Percentiles rank a stretch among this genome's conserved stretches.
Evolutionary conservation across 2,113 vertebrate species (phyloP).

Genomic region (Ancistrus triradiatus): DNA sequence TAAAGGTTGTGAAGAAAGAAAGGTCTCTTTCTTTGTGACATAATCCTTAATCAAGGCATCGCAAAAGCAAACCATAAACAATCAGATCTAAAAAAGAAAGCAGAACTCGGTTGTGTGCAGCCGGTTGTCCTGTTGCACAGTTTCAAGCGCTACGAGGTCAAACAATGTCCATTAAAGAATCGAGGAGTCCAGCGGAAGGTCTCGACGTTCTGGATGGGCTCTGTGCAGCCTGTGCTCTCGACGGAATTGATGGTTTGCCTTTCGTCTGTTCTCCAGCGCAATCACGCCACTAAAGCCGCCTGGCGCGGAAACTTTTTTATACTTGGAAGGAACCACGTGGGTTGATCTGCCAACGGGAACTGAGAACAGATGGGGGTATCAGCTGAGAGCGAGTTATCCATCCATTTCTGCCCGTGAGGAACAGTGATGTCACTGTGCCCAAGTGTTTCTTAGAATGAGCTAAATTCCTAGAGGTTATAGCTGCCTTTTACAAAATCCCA

Average conservation of each 20-base stretch:
- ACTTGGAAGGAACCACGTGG: conserved; percentile 82
- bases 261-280: conserved; percentile 51
- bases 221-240: conserved; percentile 40
- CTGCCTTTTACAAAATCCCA: too few species aligned
- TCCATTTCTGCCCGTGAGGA: neutral
- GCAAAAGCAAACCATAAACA: too few species aligned
- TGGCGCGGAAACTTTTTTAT: conserved; percentile 80
- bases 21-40: conserved; percentile 27
- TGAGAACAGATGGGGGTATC: conserved; percentile 44
- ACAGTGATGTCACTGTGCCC: too few species aligned
- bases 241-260: conserved; percentile 49
- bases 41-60: conserved; percentile 14
- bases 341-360: conserved; percentile 75
- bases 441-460: too few species aligned
- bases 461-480: too few species aligned
- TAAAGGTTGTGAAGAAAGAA: conserved; percentile 12
- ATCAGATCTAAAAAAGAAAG: too few species aligned
- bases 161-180: too few species aligned
- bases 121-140: too few species aligned
- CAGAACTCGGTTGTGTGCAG: too few species aligned
- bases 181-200: too few species aligned
- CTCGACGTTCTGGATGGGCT: too few species aligned
- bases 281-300: conserved; percentile 70
- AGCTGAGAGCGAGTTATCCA: conserved; percentile 4
- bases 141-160: neutral